phyloP scores from a whole-genome alignment of 1,140 invertebrate species.

The Papilio dardanus region DNA sequence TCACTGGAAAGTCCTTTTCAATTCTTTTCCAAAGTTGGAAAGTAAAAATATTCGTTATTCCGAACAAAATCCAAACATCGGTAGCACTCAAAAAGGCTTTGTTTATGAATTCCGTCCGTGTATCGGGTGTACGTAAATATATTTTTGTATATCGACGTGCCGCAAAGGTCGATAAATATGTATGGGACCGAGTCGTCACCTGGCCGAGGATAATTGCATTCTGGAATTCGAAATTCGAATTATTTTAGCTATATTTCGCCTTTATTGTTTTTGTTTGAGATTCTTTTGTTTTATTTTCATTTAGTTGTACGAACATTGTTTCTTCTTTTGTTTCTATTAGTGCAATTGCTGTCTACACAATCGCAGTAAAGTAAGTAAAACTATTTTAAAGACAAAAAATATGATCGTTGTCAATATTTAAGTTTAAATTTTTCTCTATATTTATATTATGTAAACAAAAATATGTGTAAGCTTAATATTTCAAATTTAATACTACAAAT shows the following conservation, averaged over 20 bases:
- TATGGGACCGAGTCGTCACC: constrained; percentile 33
- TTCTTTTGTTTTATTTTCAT: not conserved
- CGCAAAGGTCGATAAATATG: constrained; percentile 35
- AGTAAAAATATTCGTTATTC: constrained; percentile 22
- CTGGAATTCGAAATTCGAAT: not conserved
- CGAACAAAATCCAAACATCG: constrained; percentile 33
- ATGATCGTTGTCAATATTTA: too few species aligned
- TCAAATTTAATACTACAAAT: not conserved
- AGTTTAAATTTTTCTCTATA: too few species aligned
- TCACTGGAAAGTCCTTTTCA: constrained; percentile 13
- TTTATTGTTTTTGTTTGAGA: constrained; percentile 5
- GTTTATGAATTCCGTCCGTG: constrained; percentile 34
- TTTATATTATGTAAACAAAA: too few species aligned
- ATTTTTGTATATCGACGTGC: constrained; percentile 26
- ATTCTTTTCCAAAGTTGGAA: constrained; percentile 13
- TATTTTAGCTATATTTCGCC: not conserved
- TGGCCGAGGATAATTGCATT: constrained; percentile 23
- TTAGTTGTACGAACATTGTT: too few species aligned
- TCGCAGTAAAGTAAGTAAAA: too few species aligned
- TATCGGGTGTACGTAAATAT: constrained; percentile 26
- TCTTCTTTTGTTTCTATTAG: too few species aligned
- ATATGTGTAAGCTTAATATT: not conserved
- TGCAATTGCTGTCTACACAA: too few species aligned
- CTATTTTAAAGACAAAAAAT: too few species aligned
- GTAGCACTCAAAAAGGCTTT: constrained; percentile 35